A percentile compares a stretch with the other conserved stretches of the same genome.
Evolutionary conservation across 1,140 invertebrate species (phyloP).

Genomic region (Reticulitermes speratus): DNA sequence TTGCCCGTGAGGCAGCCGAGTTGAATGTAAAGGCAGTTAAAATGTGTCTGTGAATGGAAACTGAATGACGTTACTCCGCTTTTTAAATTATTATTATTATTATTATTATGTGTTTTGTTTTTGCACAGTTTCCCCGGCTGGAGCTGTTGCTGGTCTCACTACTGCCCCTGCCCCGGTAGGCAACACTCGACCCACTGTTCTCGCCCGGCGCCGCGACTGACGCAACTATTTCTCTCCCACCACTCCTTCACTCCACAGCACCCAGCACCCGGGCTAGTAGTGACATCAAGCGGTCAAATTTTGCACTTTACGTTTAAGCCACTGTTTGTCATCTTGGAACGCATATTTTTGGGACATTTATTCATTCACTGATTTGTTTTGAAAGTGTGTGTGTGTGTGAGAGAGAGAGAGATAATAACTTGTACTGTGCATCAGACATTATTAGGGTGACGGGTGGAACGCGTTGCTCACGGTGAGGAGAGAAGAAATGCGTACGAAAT

Average conservation of each 20-base stretch:
- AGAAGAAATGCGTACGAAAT: too few species aligned
- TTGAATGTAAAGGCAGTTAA: background rate
- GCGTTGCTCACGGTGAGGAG: too few species aligned
- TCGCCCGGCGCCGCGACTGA: background rate
- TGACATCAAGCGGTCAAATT: background rate
- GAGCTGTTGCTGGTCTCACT: constrained; percentile 8
- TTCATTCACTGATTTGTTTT: too few species aligned
- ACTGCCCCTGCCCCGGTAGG: constrained; percentile 9
- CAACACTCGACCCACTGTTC: background rate
- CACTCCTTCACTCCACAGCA: background rate
- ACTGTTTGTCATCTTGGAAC: background rate
- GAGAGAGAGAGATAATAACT: too few species aligned
- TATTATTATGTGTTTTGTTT: background rate
- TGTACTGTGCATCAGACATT: too few species aligned
- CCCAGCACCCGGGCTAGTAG: background rate
- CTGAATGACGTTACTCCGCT: background rate
- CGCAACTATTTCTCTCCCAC: background rate
- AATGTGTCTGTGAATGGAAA: background rate
- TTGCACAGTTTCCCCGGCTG: constrained; percentile 7
- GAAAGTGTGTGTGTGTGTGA: too few species aligned
- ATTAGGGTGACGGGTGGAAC: too few species aligned
- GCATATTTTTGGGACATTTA: too few species aligned
- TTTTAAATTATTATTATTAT: background rate
- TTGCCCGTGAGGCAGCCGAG: background rate
- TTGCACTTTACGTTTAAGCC: background rate